These are phyloP conservation scores for Caenorhabditis inopinata DNA, from an alignment of 1,140 invertebrate species.

Conservation along the genomic window DNA sequence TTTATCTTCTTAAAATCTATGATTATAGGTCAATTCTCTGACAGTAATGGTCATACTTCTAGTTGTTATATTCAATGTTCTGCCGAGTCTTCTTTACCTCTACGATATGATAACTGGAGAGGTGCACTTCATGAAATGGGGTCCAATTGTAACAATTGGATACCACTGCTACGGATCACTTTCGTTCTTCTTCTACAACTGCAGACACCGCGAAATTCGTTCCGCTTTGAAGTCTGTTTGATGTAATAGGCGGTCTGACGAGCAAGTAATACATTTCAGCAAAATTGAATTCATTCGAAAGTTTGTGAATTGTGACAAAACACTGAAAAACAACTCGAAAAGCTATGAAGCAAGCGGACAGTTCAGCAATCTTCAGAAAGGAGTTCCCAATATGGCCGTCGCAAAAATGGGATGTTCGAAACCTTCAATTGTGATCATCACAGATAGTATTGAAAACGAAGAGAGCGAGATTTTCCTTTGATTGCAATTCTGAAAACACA, in stretches of 20 bases:
- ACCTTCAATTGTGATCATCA: not conserved
- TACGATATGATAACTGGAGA: slow-evolving; percentile 39
- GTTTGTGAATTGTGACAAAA: not conserved
- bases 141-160: slow-evolving; percentile 32
- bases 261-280: not conserved
- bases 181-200: slow-evolving; percentile 36
- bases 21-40: slow-evolving; percentile 37
- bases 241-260: too few relatives aligned
- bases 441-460: slow-evolving; percentile 18
- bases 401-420: not conserved
- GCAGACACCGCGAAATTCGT: slow-evolving; percentile 23
- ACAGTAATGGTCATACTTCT: slow-evolving; percentile 34
- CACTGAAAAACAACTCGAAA: not conserved
- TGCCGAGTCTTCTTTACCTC: slow-evolving; percentile 35
- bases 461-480: slow-evolving; percentile 11
- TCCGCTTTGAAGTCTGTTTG: slow-evolving; percentile 3
- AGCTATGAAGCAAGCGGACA: not conserved
- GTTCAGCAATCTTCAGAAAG: not conserved
- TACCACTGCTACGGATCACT: slow-evolving; percentile 35
- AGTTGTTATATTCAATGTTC: slow-evolving; percentile 36
- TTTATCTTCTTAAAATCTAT: not conserved
- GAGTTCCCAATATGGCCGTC: not conserved
- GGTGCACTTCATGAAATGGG: slow-evolving; percentile 42
- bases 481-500: too few relatives aligned
- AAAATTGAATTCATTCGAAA: slow-evolving; percentile 10